Evolutionary conservation across 2,888 invertebrate genomes (phyloP).

Genomic region (Zeuzera pyrina): DNA sequence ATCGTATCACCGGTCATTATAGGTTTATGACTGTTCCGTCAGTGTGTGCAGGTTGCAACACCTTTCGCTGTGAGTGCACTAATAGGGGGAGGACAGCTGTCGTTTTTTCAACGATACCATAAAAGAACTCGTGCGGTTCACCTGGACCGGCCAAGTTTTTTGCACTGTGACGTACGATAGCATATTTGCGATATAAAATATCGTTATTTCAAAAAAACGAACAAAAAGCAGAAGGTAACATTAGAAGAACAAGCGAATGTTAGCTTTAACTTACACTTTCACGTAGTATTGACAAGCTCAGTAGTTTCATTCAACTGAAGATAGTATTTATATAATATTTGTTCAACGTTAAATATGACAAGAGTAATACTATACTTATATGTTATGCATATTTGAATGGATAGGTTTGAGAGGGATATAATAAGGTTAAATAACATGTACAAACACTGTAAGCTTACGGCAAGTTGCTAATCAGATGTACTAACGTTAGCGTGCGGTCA

Average conservation of each 20-base stretch:
- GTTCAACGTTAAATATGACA: too few species aligned
- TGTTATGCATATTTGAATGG: too few species aligned
- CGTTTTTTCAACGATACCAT: slow-evolving; percentile 36
- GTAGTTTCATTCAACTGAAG: too few species aligned
- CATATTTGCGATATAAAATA: slow-evolving; percentile 23
- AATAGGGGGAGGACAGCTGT: slow-evolving; percentile 36
- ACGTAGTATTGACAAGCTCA: slow-evolving; percentile 19
- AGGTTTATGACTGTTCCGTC: too few species aligned
- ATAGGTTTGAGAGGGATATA: too few species aligned
- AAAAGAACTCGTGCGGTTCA: slow-evolving; percentile 23
- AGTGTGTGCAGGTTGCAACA: slow-evolving; percentile 27
- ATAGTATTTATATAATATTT: too few species aligned
- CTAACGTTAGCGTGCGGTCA: slow-evolving; percentile 16
- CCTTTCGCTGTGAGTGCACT: slow-evolving; percentile 36
- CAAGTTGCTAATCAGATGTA: slow-evolving; percentile 21
- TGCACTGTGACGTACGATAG: slow-evolving; percentile 15
- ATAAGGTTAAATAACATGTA: slow-evolving; percentile 21
- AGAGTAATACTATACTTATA: too few species aligned
- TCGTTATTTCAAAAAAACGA: slow-evolving; percentile 21
- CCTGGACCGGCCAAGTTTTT: slow-evolving; percentile 30
- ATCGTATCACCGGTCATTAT: too few species aligned
- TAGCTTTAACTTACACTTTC: slow-evolving; percentile 34
- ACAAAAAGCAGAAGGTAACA: slow-evolving; percentile 24
- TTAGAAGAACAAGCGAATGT: slow-evolving; percentile 15
- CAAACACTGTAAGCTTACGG: slow-evolving; percentile 24